A percentile compares a stretch with the other conserved stretches of the same genome.
Evolutionary conservation across 1,140 invertebrate species (phyloP).

Genomic region (Halesus radiatus): DNA sequence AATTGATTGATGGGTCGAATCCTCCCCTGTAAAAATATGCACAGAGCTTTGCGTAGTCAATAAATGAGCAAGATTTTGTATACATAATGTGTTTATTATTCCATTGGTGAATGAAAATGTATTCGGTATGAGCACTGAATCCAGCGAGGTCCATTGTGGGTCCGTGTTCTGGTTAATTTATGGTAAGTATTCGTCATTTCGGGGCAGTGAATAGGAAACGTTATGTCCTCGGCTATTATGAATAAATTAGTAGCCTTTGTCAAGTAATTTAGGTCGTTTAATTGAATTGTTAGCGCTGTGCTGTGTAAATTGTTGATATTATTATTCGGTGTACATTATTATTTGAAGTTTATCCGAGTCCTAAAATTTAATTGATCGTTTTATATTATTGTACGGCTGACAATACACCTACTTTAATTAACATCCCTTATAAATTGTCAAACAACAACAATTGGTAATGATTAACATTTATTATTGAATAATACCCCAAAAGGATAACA

Average conservation of each 20-base stretch:
- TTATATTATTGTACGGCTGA: too few relatives aligned
- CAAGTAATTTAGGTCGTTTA: neutral
- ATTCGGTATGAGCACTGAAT: neutral
- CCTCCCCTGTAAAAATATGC: neutral
- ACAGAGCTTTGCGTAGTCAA: neutral
- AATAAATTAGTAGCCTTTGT: neutral
- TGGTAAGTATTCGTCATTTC: neutral
- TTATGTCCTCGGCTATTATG: neutral
- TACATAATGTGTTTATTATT: slow-evolving; percentile 3
- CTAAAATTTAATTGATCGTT: too few relatives aligned
- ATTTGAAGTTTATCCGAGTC: too few relatives aligned
- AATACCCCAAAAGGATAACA: too few relatives aligned
- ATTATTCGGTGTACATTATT: too few relatives aligned
- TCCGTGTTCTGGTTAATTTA: neutral
- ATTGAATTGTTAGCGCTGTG: too few relatives aligned
- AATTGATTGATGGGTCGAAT: neutral
- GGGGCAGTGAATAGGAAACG: neutral
- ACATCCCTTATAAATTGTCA: too few relatives aligned
- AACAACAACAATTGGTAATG: too few relatives aligned
- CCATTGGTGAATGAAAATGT: slow-evolving; percentile 5
- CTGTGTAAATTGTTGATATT: too few relatives aligned
- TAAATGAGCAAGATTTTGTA: neutral
- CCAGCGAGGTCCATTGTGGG: neutral
- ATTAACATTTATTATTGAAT: too few relatives aligned
- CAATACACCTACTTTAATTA: too few relatives aligned